Evolutionary conservation across 2,113 vertebrate species (phyloP).

Genomic region (Cephalopholis sonnerati): DNA sequence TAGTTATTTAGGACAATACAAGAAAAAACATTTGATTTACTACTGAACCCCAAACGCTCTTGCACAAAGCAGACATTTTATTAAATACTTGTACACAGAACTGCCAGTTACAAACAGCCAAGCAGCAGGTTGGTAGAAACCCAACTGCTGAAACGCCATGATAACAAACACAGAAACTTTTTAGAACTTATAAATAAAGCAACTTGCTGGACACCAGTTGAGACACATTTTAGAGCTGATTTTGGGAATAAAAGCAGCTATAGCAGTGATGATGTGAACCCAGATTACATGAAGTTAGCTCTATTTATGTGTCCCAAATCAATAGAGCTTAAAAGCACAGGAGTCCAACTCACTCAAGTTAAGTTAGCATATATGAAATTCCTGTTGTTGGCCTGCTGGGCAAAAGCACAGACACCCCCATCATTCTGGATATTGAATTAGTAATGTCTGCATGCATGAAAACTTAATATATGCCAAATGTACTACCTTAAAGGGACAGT

Average conservation of each 20-base stretch:
- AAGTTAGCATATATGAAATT: neutral
- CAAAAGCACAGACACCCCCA: neutral
- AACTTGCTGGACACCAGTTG: neutral
- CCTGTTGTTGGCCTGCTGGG: neutral
- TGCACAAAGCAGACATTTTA: neutral
- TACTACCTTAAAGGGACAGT: no score
- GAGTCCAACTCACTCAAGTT: no score
- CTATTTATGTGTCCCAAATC: no score
- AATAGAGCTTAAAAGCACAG: no score
- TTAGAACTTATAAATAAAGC: neutral
- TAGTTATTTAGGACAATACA: neutral
- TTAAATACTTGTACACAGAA: neutral
- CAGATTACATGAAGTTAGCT: neutral
- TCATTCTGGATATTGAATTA: neutral
- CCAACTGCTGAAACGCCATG: neutral
- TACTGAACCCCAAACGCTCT: neutral
- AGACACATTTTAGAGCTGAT: neutral
- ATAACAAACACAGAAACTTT: neutral
- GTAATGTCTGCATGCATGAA: neutral
- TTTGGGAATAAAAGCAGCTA: neutral
- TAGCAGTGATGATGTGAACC: neutral
- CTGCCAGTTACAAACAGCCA: neutral
- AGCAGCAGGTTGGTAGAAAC: neutral
- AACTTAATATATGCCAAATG: no score
- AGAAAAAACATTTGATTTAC: neutral